A percentile compares a stretch with the other conserved stretches of the same genome.
Evolutionary conservation across 2,797 vertebrate genomes (phyloP).

Genomic region (Neosalanx taihuensis): DNA sequence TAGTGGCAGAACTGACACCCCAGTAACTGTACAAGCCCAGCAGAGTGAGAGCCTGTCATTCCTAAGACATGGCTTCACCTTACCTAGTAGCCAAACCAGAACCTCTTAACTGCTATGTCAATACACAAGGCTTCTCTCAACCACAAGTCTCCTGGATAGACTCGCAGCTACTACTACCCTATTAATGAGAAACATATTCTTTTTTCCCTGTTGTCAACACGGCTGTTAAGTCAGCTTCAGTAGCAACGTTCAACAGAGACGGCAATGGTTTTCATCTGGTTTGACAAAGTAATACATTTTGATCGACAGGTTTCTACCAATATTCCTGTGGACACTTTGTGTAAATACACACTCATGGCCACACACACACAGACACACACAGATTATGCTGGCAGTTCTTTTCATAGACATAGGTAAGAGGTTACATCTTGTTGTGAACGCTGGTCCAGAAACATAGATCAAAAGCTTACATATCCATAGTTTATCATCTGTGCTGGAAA

Average conservation of each 20-base stretch:
- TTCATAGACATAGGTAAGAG: background rate
- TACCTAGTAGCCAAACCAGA: constrained; percentile 58
- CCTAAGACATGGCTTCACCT: constrained; percentile 56
- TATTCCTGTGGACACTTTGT: too few species aligned
- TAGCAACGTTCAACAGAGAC: constrained; percentile 6
- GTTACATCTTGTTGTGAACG: constrained; percentile 12
- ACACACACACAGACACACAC: too few species aligned
- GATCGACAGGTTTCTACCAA: too few species aligned
- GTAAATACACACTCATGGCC: too few species aligned
- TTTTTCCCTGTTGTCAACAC: constrained; percentile 4
- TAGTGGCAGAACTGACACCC: background rate
- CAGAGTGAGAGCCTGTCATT: constrained; percentile 28
- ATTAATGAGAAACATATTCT: constrained; percentile 35
- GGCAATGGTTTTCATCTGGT: too few species aligned
- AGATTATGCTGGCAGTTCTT: too few species aligned
- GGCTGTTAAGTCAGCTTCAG: too few species aligned
- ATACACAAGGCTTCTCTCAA: constrained; percentile 51
- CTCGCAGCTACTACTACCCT: constrained; percentile 40
- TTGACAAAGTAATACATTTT: background rate
- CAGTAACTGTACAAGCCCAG: background rate
- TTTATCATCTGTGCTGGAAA: constrained; percentile 40
- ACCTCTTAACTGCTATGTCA: constrained; percentile 52
- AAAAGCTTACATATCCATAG: constrained; percentile 26
- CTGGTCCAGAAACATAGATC: background rate
- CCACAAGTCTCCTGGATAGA: constrained; percentile 53